Base-by-base conservation (phyloP, 2,888 invertebrate genomes). In the Sphecodes monilicornis region DNA sequence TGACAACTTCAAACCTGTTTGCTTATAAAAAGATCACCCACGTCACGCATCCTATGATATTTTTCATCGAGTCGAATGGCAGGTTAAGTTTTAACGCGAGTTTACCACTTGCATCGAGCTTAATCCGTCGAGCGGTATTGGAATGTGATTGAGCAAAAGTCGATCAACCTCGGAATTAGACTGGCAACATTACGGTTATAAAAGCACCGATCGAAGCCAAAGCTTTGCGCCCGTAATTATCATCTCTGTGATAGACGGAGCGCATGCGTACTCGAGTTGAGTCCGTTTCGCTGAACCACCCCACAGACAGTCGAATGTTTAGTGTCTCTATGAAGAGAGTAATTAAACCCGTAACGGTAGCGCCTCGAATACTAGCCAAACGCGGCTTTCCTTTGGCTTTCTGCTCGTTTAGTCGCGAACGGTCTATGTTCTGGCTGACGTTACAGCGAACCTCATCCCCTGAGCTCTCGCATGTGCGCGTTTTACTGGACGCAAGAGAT, bases 351-450 rank as follows among this genome's bases (percentile, higher is more conserved):
- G 88, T 60, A 60, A 78, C 74, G 81, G 86, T 76, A 74, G 80
- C 84, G 77, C 84, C 86, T 78, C 88, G 88, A 90, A 91, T 91
- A 83, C 88, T 79, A 84, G 78, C 84, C 75, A 86, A 85, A 76
- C 86, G 86, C 64, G 86, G 89, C 90, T 91, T 91, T 89, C 84
- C 85, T 90, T 85, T 82, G 77, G 86, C 86, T 89, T 91, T 89
- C 82, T 85, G 89, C 88, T 89, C 87, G 87, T 85, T 87, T 89
- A 87, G 84, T 83, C 80, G 85, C 86, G 86, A 82, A 71, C 84
- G 85, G 86, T 82, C 84, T 84, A 70, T 69, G 64, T 54, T 54
- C 69, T 57, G 50, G 54, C 64, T 18, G 36, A 66, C 29, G 18
- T 36, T 13, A 29, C 69, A 43, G 32, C 43, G 26, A 29, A 32